phyloP scores from a whole-genome alignment of 2,888 invertebrate species.

The Camptogramma bilineatum region DNA sequence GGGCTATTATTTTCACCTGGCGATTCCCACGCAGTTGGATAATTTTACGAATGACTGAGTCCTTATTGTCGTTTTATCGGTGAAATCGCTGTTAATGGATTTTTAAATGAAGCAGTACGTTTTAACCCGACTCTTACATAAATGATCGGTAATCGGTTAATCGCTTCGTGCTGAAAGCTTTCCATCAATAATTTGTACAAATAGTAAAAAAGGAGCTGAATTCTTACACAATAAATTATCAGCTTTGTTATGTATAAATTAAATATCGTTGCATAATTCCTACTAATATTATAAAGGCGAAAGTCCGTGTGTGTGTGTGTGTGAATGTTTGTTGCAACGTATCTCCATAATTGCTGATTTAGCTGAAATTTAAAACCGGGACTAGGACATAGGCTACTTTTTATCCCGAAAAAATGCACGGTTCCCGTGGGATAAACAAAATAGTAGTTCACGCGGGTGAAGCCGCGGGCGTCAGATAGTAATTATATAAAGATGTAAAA shows the following conservation, averaged over 20 bases:
- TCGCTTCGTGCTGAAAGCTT: constrained; percentile 18
- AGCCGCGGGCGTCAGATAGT: no score
- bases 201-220: not conserved
- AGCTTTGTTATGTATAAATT: not conserved
- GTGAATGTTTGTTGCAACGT: no score
- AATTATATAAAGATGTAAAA: no score
- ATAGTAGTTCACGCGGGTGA: no score
- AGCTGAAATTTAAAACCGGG: no score
- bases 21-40: constrained; percentile 29
- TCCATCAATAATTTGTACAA: constrained; percentile 7
- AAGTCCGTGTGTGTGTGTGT: no score
- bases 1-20: constrained; percentile 29
- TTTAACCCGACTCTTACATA: constrained; percentile 20
- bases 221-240: not conserved
- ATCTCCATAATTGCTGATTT: no score
- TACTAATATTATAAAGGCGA: not conserved
- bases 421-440: no score
- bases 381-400: no score
- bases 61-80: constrained; percentile 31
- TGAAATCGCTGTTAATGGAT: constrained; percentile 34
- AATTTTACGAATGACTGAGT: constrained; percentile 35
- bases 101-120: constrained; percentile 27
- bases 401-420: no score
- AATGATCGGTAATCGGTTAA: constrained; percentile 16
- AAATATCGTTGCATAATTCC: not conserved